Base-by-base conservation (phyloP, 2,797 vertebrate species). In the Picus viridis region DNA sequence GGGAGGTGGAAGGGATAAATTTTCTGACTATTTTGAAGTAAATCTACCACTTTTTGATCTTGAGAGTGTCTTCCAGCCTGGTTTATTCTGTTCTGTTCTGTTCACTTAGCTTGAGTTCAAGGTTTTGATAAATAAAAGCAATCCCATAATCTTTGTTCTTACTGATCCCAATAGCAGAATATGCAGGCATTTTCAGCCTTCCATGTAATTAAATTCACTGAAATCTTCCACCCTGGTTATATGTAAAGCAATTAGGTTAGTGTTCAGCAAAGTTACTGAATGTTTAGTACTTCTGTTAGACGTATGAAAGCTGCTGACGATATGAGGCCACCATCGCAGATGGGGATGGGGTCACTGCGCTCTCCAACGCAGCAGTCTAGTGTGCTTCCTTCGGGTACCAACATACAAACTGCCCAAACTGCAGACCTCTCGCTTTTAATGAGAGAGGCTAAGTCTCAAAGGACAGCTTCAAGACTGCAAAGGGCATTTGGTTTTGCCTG, bases 81-180 rank as follows among this genome's bases (percentile, higher is more conserved):
- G 39, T 39, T 39, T 39, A 39, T 39, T 39, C 39, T 39, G 39
- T 39, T 39, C 36, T 39, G 4, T 39, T 39, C 39, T 39, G 39
- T 39, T 39, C 39, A 39, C 82, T 86, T 91, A 92, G 56, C 43
- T 69, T 85, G 68, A 90, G 32, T 77, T 91, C 72, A 83, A 92
- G 17, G 24, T 62, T 88, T 80, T 63, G 47, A 72, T 85, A 83
- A 90, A 87, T 90, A 78, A 83, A 88, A 74, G 3, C 0, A 10
- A 68, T 39, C 73, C 86, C 64, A 70, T 89, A 83, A 91, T 86
- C 81, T 85, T 77, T 69, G 59, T 57, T 85, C 58, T 34, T 4
- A 53, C 8, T 72, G 62, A 83, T 51, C 16, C 22, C 43, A 77
- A 85, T 1, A 64, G 49, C 49, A 88, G 62, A 91, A 77, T 65